Base-by-base conservation (phyloP, 1,140 invertebrate species). In the Tetramorium parvispinum region DNA sequence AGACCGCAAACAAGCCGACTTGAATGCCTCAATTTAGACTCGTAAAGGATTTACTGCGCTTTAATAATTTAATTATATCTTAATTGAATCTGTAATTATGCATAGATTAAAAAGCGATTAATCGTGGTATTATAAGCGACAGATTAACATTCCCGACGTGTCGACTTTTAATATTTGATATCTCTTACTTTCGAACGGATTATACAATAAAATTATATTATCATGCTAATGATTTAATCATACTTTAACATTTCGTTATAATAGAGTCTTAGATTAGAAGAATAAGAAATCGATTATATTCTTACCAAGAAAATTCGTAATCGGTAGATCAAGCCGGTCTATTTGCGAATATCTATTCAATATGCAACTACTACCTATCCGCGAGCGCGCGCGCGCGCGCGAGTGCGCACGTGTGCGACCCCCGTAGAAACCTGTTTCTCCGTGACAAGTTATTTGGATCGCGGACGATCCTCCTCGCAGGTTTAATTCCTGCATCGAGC, bases 371-470 rank as follows among this genome's bases (percentile, higher is more conserved):
- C n/a, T 16, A 16, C 49, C 21, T 68, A 46, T 68, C 7, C 18
- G 46, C 8, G 49, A n/a, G 49, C 7, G 49, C 18, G 49, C 10
- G 46, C 10, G 49, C 46, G 21, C 27, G 32, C 32, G 49, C 7
- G 24, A 18, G 43, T 10, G 53, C 65, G 53, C 73, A 57, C 53
- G 73, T 46, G 83, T 46, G 49, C 46, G 53, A 78, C 68, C 53
- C 49, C 59, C 76, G 82, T 88, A 57, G 88, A 90, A 90, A 90
- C 89, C 89, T 90, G 88, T 90, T 83, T 89, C 86, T 57, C 32
- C 68, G 81, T 85, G 68, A 71, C 81, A 86, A 87, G 88, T 89
- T 90, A 90, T 90, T 90, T 90, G 88, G 66, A 90, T 89, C 88
- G 76, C 86, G 85, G 68, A 86, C 86, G 85, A 89, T 89, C 79